Percentiles rank a stretch among this genome's conserved stretches.
Evolutionary conservation across 2,888 invertebrate species (phyloP).

Genomic region (Parasteatoda lunata): DNA sequence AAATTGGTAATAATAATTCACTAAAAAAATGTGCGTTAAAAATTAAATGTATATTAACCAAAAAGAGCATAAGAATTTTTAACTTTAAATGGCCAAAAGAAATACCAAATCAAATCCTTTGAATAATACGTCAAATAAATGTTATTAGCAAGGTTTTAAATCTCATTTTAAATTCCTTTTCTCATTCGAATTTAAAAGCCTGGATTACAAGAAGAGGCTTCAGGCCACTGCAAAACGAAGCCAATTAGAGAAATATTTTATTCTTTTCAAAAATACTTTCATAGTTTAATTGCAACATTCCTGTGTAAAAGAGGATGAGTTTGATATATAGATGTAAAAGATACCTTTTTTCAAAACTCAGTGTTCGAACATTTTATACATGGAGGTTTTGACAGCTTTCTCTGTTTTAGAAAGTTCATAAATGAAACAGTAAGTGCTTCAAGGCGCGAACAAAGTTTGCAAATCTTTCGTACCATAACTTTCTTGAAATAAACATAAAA

Average conservation of each 20-base stretch:
- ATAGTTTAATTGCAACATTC: conserved; percentile 34
- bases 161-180: conserved; percentile 5
- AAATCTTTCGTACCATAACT: no score
- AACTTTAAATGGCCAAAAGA: conserved; percentile 15
- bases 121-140: conserved; percentile 25
- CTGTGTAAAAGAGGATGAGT: conserved; percentile 10
- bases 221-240: conserved; percentile 47
- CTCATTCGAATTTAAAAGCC: neutral
- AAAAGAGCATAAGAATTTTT: neutral
- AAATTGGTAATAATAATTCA: no score
- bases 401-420: no score
- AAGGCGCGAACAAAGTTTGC: no score
- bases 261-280: conserved; percentile 24
- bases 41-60: no score
- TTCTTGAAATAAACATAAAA: no score
- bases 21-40: no score
- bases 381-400: no score
- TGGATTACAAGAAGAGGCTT: conserved; percentile 6
- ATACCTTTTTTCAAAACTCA: no score
- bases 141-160: conserved; percentile 28
- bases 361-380: no score
- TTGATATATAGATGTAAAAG: neutral
- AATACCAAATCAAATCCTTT: conserved; percentile 13
- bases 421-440: no score
- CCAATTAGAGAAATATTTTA: conserved; percentile 35